A percentile compares a stretch with the other conserved stretches of the same genome.
Evolutionary conservation across 2,888 invertebrate species (phyloP).

Genomic region (Plusia festucae): DNA sequence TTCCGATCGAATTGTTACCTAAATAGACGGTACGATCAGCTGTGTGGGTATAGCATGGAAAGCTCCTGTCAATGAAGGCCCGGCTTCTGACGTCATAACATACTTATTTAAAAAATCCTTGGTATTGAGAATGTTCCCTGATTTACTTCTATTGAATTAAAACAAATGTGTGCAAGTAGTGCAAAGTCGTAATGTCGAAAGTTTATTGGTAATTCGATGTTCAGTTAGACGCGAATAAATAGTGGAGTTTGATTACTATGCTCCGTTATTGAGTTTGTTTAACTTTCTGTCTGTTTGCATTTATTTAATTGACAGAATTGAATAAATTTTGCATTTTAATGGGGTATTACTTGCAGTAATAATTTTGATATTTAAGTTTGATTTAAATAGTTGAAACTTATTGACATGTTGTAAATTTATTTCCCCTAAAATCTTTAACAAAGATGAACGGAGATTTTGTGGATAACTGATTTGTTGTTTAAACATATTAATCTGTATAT

Average conservation of each 20-base stretch:
- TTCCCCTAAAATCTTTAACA: neutral
- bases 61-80: constrained; percentile 34
- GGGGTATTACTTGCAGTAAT: neutral
- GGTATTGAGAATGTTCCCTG: constrained; percentile 14
- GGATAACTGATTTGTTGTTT: no score
- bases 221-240: constrained; percentile 45
- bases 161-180: constrained; percentile 28
- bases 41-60: constrained; percentile 63
- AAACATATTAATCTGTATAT: no score
- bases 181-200: constrained; percentile 47
- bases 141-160: constrained; percentile 27
- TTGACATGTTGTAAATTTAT: neutral
- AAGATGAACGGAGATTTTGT: no score
- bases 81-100: constrained; percentile 29
- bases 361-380: neutral
- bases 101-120: constrained; percentile 24
- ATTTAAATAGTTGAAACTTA: neutral
- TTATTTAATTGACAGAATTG: constrained; percentile 23
- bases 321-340: constrained; percentile 27
- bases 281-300: constrained; percentile 9
- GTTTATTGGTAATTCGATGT: constrained; percentile 47
- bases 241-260: constrained; percentile 25
- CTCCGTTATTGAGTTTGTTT: constrained; percentile 18
- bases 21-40: constrained; percentile 75
- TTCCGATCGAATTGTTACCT: constrained; percentile 73